Evolutionary conservation across 2,888 invertebrate species (phyloP).

Genomic region (Sthenelais limicola): DNA sequence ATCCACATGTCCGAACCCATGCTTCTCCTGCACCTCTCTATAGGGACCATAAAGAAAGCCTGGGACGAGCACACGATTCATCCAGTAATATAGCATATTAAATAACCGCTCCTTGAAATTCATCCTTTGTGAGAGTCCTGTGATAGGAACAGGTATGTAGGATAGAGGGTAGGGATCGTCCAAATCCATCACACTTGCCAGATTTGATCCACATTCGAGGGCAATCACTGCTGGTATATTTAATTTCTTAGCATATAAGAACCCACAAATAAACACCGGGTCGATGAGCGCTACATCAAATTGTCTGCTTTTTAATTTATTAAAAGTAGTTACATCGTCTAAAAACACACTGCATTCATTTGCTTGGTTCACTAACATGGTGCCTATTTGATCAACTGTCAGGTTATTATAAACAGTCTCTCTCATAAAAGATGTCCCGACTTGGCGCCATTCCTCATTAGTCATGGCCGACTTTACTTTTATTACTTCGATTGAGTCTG

Average conservation of each 20-base stretch:
- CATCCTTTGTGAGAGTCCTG: conserved; percentile 13
- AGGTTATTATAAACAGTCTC: conserved; percentile 12
- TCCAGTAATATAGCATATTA: background rate
- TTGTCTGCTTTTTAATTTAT: too few species aligned
- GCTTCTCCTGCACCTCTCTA: background rate
- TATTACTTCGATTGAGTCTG: background rate
- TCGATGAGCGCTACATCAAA: conserved; percentile 28
- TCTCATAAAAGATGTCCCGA: conserved; percentile 3
- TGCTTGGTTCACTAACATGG: background rate
- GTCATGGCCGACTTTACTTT: background rate
- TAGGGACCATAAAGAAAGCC: background rate
- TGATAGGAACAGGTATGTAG: conserved; percentile 5
- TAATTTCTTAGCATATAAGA: background rate
- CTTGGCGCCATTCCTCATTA: background rate
- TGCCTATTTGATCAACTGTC: background rate
- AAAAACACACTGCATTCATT: too few species aligned
- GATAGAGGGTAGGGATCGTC: conserved; percentile 10
- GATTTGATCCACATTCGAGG: conserved; percentile 4
- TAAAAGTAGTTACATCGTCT: too few species aligned
- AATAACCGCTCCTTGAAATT: background rate
- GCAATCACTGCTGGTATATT: background rate
- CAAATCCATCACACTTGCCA: background rate
- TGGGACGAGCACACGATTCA: background rate
- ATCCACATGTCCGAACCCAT: background rate
- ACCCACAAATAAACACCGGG: conserved; percentile 16